Base-by-base conservation (phyloP, 2,888 invertebrate genomes). In the Agrochola litura region DNA sequence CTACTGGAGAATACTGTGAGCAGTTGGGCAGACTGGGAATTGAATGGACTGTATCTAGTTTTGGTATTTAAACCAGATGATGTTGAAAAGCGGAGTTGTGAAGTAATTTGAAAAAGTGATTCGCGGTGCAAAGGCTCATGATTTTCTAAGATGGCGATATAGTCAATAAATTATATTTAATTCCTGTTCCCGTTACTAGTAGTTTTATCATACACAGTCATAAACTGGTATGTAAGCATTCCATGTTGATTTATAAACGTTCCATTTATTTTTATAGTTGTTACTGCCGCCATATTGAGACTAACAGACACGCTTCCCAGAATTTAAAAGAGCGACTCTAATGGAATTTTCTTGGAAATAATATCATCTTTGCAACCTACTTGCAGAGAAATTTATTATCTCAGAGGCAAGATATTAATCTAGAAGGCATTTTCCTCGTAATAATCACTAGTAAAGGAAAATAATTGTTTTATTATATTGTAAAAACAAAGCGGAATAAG, bases 181-280 rank as follows among this genome's bases (percentile, higher is more conserved):
- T 30, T 22, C 16, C 19, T 9, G 10, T 77, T 30, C 30, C 30
- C 30, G 14, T 19, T 77, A 14, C 61, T 30, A 8, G 16, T 22
- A 43, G 12, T 25, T 76, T 76, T 58, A 37, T 76, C 52, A 58
- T 16, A 63, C 22, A 37, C 43, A 22, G 46, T 19, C 37, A 37
- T 58, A 76, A 58, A 37, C 58, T 37, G 25, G 9, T 12, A 16
- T 30, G 12, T 16, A 52, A 58, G 41, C 56, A 30, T 49, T 12
- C 22, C 25, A 14, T 63, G 41, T 73, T 81, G 54, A 77, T 80
- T 22, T 37, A 54, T 46, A 14, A 37, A 37, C 46, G 22, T 46
- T 19, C 10, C 16, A 22, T 64, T 82, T 82, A 79, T 82, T 78
- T 82, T 16, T 2, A 16, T 60, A 37, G 77, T 58, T 10, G 56